Percentiles rank a stretch among this genome's conserved stretches.
Conservation (phyloP, 2,888 invertebrate genomes). For the Tiliacea citrago region DNA sequence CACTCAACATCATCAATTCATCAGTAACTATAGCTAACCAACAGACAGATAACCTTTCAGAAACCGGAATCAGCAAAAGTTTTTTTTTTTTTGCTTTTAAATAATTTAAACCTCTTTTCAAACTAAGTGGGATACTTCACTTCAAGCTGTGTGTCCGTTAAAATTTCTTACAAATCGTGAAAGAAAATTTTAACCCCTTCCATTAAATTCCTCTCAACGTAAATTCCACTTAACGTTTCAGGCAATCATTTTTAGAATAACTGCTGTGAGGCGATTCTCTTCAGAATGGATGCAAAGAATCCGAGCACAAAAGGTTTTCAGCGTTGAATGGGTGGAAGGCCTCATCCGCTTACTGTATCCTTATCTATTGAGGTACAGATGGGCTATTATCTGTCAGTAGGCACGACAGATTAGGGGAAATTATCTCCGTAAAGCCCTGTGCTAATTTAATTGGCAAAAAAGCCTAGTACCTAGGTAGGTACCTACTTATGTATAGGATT, state of each 20-base stretch:
- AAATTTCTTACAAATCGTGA: neutral
- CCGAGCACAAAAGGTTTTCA: constrained; percentile 57
- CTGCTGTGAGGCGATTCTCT: constrained; percentile 30
- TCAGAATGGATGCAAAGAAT: constrained; percentile 44
- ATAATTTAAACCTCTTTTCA: neutral
- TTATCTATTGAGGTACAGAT: constrained; percentile 62
- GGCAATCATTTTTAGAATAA: constrained; percentile 46
- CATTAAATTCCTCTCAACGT: constrained; percentile 7
- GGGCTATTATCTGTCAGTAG: constrained; percentile 35
- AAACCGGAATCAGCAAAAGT: neutral
- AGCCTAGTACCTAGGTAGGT: too few relatives aligned
- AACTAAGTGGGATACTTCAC: neutral
- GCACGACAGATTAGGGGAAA: constrained; percentile 46
- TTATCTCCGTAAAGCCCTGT: constrained; percentile 23
- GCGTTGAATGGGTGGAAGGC: constrained; percentile 38
- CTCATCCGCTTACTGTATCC: constrained; percentile 46
- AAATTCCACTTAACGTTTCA: constrained; percentile 31
- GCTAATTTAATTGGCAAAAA: constrained; percentile 25
- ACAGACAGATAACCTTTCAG: neutral
- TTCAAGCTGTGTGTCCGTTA: neutral
- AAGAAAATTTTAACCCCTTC: constrained; percentile 19
- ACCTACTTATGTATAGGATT: too few relatives aligned
- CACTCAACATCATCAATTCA: neutral
- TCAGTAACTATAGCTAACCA: neutral
- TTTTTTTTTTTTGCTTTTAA: neutral